These are phyloP conservation scores for Lophura nycthemera DNA, from an alignment of 2,113 vertebrate species.

Conservation along the genomic window DNA sequence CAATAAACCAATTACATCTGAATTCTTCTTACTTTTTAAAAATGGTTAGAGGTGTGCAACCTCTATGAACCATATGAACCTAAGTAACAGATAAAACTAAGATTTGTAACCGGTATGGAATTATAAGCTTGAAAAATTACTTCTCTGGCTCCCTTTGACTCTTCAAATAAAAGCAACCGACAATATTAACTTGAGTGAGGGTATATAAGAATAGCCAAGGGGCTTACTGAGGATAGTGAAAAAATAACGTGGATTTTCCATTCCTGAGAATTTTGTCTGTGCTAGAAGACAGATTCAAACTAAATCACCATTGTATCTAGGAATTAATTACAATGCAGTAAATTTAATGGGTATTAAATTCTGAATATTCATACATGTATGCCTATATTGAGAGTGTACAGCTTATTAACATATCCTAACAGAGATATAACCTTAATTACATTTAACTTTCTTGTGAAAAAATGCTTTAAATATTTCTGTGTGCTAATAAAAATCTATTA, in stretches of 20 bases:
- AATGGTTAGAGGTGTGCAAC: not conserved
- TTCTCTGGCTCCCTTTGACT: not conserved
- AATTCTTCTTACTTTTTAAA: not conserved
- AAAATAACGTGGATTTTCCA: not conserved
- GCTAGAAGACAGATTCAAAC: not conserved
- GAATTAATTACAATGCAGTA: not conserved
- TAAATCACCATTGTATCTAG: not conserved
- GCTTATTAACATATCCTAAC: not conserved
- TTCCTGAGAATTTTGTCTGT: not conserved
- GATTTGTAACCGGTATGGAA: not conserved
- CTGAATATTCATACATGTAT: not conserved
- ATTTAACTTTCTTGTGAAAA: not conserved
- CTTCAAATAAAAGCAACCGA: not conserved
- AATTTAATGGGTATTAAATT: not conserved
- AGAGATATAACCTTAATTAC: not conserved
- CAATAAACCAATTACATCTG: not conserved
- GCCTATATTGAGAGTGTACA: not conserved
- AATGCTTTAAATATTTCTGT: not conserved
- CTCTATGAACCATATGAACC: not conserved
- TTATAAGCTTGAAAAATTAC: constrained; percentile 1
- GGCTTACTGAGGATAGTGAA: not conserved
- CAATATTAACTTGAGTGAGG: not conserved
- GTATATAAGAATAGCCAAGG: not conserved
- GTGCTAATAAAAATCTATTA: not conserved
- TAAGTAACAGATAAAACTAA: not conserved